These are phyloP conservation scores for Poeciliopsis paucimaculata DNA, from an alignment of 2,797 vertebrate genomes.

Conservation along the genomic window DNA sequence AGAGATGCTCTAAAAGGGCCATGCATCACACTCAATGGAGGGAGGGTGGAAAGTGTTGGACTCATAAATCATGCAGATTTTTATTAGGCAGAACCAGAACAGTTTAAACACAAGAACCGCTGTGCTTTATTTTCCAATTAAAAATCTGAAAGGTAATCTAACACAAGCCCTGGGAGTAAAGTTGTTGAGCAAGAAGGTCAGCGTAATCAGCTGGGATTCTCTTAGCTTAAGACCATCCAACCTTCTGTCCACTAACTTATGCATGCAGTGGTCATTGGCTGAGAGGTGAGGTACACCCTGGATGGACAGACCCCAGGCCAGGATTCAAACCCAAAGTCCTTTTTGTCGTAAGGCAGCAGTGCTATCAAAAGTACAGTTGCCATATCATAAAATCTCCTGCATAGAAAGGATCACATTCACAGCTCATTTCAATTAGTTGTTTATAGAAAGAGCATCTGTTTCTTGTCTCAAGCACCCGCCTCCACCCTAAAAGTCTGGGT, in stretches of 20 bases:
- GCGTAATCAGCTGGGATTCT: neutral
- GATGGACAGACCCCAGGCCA: neutral
- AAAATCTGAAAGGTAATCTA: slow-evolving; percentile 23
- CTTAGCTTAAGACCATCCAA: no score
- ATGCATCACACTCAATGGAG: slow-evolving; percentile 36
- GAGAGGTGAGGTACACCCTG: neutral
- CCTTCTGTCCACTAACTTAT: no score
- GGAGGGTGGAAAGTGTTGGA: slow-evolving; percentile 10
- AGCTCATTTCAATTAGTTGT: slow-evolving; percentile 14
- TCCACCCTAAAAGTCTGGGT: neutral
- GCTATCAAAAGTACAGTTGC: neutral
- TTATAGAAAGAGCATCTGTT: slow-evolving; percentile 20
- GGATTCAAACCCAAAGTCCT: neutral
- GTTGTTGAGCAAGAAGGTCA: slow-evolving; percentile 1
- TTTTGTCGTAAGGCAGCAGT: neutral
- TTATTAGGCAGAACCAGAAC: slow-evolving; percentile 28
- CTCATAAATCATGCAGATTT: slow-evolving; percentile 56
- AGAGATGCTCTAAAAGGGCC: slow-evolving; percentile 35
- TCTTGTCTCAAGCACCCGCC: slow-evolving; percentile 16
- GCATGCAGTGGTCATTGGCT: no score
- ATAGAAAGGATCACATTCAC: neutral
- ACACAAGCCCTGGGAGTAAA: slow-evolving; percentile 16
- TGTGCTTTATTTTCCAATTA: slow-evolving; percentile 38
- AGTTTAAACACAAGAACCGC: slow-evolving; percentile 35
- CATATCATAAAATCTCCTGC: neutral